Evolutionary conservation across 2,888 invertebrate genomes (phyloP).

Genomic region (Norana najaformis): DNA sequence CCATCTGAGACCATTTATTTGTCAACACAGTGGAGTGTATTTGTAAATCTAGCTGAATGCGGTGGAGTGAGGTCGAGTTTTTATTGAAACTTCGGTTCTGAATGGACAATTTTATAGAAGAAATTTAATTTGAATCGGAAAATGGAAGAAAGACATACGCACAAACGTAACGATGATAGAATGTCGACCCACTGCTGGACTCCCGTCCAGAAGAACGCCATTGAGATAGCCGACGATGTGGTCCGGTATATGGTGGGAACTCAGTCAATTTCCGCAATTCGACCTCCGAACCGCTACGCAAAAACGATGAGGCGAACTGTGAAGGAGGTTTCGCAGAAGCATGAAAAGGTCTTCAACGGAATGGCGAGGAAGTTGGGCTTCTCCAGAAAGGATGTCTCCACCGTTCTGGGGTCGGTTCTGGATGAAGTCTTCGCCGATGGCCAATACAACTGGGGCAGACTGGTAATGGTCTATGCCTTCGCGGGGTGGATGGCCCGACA

Average conservation of each 20-base stretch:
- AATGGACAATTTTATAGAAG: background rate
- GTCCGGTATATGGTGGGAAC: background rate
- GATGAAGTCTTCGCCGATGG: constrained; percentile 59
- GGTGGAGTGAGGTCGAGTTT: background rate
- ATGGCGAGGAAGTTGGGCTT: constrained; percentile 14
- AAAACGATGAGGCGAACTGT: constrained; percentile 15
- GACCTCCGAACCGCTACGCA: background rate
- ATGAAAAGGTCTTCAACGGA: background rate
- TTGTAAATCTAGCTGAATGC: background rate
- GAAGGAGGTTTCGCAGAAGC: background rate
- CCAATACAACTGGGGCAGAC: constrained; percentile 59
- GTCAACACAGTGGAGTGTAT: background rate
- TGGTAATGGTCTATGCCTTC: constrained; percentile 58
- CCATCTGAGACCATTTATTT: background rate
- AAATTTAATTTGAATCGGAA: background rate
- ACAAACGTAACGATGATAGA: background rate
- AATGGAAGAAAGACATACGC: constrained; percentile 7
- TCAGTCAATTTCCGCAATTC: background rate
- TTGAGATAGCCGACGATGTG: constrained; percentile 19
- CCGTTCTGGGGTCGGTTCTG: constrained; percentile 20
- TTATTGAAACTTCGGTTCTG: background rate
- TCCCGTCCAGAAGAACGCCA: background rate
- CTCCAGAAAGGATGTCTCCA: background rate
- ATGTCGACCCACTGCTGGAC: background rate
- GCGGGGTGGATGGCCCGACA: constrained; percentile 37